Conservation (phyloP, 92 coral and sea anemone species). For the Galaxea fascicularis region DNA sequence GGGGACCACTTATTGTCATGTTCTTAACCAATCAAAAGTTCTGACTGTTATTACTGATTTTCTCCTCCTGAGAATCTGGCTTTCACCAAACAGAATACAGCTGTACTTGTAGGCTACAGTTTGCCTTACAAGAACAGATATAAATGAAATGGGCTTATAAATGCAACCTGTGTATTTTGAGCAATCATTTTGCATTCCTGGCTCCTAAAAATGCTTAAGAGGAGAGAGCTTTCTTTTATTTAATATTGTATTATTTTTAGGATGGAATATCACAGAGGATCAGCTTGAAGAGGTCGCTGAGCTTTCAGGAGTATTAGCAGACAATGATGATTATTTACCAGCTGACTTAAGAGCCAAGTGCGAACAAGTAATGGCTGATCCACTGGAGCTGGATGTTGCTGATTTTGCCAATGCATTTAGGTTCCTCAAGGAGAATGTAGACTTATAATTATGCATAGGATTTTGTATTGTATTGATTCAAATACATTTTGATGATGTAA, state of each 20-base stretch:
- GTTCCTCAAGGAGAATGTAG: constrained; percentile 45
- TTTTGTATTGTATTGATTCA: constrained; percentile 2
- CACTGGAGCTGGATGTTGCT: constrained; percentile 40
- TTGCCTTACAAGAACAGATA: neutral
- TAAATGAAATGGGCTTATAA: neutral
- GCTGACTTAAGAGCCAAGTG: constrained; percentile 41
- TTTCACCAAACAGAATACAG: neutral
- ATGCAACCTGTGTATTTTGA: neutral
- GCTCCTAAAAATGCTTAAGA: neutral
- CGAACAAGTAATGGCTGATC: constrained; percentile 48
- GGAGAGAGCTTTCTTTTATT: constrained; percentile 3
- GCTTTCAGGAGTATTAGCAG: constrained; percentile 29
- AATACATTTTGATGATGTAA: constrained; percentile 4
- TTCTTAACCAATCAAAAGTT: neutral
- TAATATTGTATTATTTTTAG: constrained; percentile 6
- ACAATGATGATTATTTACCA: constrained; percentile 28
- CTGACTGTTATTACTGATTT: neutral
- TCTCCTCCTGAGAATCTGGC: constrained; percentile 5
- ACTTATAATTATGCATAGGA: neutral
- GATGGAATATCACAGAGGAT: constrained; percentile 45
- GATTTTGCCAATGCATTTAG: constrained; percentile 51
- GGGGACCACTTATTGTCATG: neutral
- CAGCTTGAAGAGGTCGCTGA: constrained; percentile 56
- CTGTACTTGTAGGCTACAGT: neutral
- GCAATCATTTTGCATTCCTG: constrained; percentile 5